Evolutionary conservation across 2,888 invertebrate species (phyloP).

Genomic region (Cheilosia soror): DNA sequence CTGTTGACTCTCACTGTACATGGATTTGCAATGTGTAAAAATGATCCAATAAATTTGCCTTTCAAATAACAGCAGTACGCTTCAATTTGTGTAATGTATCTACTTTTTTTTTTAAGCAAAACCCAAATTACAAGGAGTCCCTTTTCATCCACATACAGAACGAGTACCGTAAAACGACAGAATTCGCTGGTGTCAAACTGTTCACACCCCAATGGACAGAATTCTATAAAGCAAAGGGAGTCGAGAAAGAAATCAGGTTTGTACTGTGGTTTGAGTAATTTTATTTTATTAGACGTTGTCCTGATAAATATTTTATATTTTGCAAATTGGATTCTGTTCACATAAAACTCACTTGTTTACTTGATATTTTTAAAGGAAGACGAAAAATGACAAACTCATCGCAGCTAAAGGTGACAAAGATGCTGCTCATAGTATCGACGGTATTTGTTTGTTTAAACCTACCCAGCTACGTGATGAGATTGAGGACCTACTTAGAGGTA

Average conservation of each 20-base stretch:
- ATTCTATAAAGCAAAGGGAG: slow-evolving; percentile 76
- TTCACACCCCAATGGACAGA: slow-evolving; percentile 81
- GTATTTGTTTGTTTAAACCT: slow-evolving; percentile 91
- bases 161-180: slow-evolving; percentile 80
- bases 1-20: too few species aligned
- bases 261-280: slow-evolving; percentile 8
- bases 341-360: neutral
- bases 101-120: slow-evolving; percentile 22
- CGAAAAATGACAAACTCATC: slow-evolving; percentile 84
- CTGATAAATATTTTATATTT: slow-evolving; percentile 15
- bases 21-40: neutral
- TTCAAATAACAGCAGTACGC: too few species aligned
- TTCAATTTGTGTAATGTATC: too few species aligned
- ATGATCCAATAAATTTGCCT: too few species aligned
- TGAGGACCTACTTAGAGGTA: slow-evolving; percentile 87
- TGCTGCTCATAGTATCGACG: slow-evolving; percentile 92
- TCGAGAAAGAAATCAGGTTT: slow-evolving; percentile 80
- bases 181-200: slow-evolving; percentile 77
- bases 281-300: neutral
- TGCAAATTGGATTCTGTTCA: slow-evolving; percentile 22
- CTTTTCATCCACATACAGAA: slow-evolving; percentile 77
- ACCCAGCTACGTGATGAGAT: slow-evolving; percentile 89
- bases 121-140: slow-evolving; percentile 63
- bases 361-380: slow-evolving; percentile 78
- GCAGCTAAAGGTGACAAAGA: slow-evolving; percentile 90